These are phyloP conservation scores for Cerastis rubricosa DNA, from an alignment of 2,888 invertebrate species.

Conservation along the genomic window DNA sequence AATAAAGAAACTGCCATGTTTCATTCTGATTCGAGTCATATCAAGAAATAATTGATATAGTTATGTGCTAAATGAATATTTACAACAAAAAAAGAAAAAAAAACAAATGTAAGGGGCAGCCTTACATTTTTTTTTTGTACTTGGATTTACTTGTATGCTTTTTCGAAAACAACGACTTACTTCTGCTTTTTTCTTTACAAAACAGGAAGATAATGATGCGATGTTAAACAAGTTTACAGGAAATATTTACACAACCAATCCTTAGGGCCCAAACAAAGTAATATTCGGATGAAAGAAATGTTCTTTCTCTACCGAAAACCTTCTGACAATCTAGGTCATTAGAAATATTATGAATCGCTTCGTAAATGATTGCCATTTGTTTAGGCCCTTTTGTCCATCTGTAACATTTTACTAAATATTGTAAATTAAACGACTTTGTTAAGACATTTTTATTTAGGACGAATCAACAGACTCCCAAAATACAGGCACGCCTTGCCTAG, in stretches of 20 bases:
- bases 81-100: neutral
- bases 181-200: neutral
- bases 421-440: too few relatives aligned
- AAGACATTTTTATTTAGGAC: too few relatives aligned
- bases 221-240: too few relatives aligned
- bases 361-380: neutral
- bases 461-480: too few relatives aligned
- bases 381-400: neutral
- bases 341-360: neutral
- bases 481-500: too few relatives aligned
- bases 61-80: neutral
- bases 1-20: neutral
- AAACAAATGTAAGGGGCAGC: too few relatives aligned
- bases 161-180: neutral
- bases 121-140: too few relatives aligned
- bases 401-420: too few relatives aligned
- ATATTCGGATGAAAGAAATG: neutral
- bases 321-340: neutral
- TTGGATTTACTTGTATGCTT: neutral
- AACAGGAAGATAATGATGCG: neutral
- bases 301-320: neutral
- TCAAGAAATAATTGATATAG: neutral
- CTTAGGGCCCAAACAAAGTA: accelerated
- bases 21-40: neutral
- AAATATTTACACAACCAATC: neutral